Evolutionary conservation across 1,140 invertebrate genomes (phyloP), one percentile per base, ranked within the genome.

Genomic region (Apis cerana): DNA sequence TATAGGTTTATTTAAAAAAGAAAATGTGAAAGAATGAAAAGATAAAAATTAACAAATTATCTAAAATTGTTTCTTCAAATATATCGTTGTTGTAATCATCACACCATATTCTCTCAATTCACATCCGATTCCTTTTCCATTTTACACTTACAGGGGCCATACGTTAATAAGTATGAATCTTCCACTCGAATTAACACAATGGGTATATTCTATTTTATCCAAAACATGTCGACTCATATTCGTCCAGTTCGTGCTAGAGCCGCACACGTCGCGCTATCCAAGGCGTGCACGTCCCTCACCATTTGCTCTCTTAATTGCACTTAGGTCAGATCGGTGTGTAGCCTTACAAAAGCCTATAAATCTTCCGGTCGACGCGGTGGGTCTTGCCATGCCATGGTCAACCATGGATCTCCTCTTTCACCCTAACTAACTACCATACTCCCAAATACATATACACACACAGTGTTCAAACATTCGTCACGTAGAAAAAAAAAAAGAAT

Each of bases 281-380:
- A 7, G 10, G 10, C 56, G 10, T n/a, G 0, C 56, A 27, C 23
- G 58, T 61, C 43, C 71, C 52, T 52, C 43, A 50, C 75, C 43
- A 27, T 64, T 33, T 70, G 27, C 75, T 67, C 82, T 83, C 59
- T 83, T 83, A 83, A 83, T 83, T 83, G 82, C 77, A 67, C 76
- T 80, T 83, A 68, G 69, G 69, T 74, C 82, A n/a, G 43, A 50
- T 83, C 76, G 54, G 48, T 21, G 68, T 67, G 21, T 74, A 59
- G 76, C 79, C 77, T 83, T 83, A 83, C 76, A 67, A 83, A 80
- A 80, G 77, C 23, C 82, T 80, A 80, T 83, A 83, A 83, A 83
- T 83, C 82, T 80, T 74, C 23, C 21, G 50, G n/a, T 59, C 82
- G 69, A 68, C 76, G 76, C 27, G 61, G 62, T 52, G 62, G 64